Evolutionary conservation across 2,113 vertebrate genomes (phyloP), one percentile per base, ranked within the genome.

Genomic region (Ciconia stormi): DNA sequence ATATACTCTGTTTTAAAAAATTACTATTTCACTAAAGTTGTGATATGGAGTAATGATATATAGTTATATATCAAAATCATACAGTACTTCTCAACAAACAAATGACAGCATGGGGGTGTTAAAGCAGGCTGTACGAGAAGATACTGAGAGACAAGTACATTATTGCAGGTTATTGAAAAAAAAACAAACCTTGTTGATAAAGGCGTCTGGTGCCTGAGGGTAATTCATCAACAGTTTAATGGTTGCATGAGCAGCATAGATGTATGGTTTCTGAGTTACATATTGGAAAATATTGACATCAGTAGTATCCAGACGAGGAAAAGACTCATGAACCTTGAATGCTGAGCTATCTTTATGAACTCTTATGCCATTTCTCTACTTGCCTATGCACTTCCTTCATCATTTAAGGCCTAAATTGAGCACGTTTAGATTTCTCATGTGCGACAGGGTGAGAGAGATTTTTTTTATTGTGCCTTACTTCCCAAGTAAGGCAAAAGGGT

Each of bases 211-310:
- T 79, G 6, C 21, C 23, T 80, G 38, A 67, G 20, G 2, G 14
- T 55, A 85, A 50, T 70, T 66, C 4, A 26, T 67, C 34, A 71
- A 26, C 8, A 53, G 10, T 92, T 88, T 52, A 82, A 29, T 62
- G 20, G 13, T 65, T 46, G 10, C 11, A 56, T 1, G 1, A 17
- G 5, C 15, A 71, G 7, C 42, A 62, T 11, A 67, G 11, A 16
- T 29, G 3, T 67, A 38, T 65, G 22, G 1, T 0, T 30, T 94
- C 59, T 76, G 20, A 71, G 8, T 78, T 38, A 16, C 0, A 0
- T 44, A 23, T 52, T 65, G 19, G 26, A 47, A 79, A 83, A 53
- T 18, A 30, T 0, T 76, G 38, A 16, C 15, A 63, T 55, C 29
- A 21, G 32, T 79, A 72, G 16, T 56, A 25, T 55, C 5, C 7